Conservation (phyloP, 2,113 vertebrate genomes). For the Bubo bubo region DNA sequence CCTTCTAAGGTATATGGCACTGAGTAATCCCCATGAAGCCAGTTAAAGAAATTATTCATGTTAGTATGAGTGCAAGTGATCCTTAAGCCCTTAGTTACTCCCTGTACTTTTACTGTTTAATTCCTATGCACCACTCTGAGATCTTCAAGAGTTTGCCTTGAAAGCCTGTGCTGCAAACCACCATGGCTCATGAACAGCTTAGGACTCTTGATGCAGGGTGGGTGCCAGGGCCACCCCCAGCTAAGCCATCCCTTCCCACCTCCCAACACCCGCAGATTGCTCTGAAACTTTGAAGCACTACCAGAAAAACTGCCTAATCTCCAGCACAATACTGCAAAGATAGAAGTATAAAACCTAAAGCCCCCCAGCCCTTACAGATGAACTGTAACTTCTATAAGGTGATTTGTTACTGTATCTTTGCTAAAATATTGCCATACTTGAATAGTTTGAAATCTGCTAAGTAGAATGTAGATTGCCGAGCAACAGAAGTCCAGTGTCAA, state of each 20-base stretch:
- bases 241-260: background rate
- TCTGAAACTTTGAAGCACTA: background rate
- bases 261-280: background rate
- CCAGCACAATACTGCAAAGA: background rate
- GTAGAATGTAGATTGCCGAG: background rate
- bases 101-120: background rate
- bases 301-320: background rate
- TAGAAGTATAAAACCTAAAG: background rate
- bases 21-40: background rate
- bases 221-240: background rate
- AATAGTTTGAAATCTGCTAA: background rate
- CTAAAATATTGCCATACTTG: background rate
- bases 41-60: conserved; percentile 18
- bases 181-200: background rate
- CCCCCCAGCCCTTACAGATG: background rate
- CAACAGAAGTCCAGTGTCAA: background rate
- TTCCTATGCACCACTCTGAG: background rate
- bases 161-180: background rate
- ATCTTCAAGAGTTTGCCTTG: background rate
- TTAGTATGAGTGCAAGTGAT: background rate
- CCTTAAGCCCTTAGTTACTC: background rate
- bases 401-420: background rate
- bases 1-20: background rate
- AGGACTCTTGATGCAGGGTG: background rate
- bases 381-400: background rate